Conservation (phyloP, 2,888 invertebrate species). For the Cancer borealis region DNA sequence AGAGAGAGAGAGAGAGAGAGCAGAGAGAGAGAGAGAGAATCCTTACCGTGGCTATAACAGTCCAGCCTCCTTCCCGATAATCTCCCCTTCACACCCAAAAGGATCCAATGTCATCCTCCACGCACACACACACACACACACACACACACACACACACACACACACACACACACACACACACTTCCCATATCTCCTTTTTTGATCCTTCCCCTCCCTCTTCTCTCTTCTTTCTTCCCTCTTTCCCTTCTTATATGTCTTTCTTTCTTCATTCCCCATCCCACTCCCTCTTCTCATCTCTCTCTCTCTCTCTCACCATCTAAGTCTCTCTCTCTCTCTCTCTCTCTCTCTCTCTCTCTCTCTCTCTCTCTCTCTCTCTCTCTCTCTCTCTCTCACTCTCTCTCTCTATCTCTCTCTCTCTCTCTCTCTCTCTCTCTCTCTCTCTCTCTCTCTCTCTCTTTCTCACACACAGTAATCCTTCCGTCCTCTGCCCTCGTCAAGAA, state of each 20-base stretch:
- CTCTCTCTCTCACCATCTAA: too few relatives aligned
- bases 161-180: slow-evolving; percentile 23
- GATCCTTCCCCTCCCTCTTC: too few relatives aligned
- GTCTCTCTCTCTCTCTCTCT: too few relatives aligned
- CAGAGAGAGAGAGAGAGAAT: too few relatives aligned
- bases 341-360: neutral
- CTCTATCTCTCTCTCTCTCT: neutral
- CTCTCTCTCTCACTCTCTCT: neutral
- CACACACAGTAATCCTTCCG: neutral
- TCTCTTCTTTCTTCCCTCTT: too few relatives aligned
- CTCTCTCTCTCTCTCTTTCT: neutral
- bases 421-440: neutral
- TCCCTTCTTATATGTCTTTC: too few relatives aligned
- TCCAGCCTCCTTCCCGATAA: slow-evolving; percentile 3
- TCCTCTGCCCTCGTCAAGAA: neutral
- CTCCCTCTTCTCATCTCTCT: too few relatives aligned
- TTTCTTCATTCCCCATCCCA: too few relatives aligned
- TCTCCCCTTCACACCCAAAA: neutral
- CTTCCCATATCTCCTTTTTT: too few relatives aligned
- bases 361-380: neutral
- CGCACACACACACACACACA: neutral
- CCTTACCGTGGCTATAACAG: neutral
- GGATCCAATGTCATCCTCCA: neutral
- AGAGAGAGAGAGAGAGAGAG: too few relatives aligned
- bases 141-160: slow-evolving; percentile 38